A percentile compares a stretch with the other conserved stretches of the same genome.
These are phyloP conservation scores for Alligator mississippiensis DNA, from an alignment of 2,113 vertebrate species.

Conservation along the genomic window DNA sequence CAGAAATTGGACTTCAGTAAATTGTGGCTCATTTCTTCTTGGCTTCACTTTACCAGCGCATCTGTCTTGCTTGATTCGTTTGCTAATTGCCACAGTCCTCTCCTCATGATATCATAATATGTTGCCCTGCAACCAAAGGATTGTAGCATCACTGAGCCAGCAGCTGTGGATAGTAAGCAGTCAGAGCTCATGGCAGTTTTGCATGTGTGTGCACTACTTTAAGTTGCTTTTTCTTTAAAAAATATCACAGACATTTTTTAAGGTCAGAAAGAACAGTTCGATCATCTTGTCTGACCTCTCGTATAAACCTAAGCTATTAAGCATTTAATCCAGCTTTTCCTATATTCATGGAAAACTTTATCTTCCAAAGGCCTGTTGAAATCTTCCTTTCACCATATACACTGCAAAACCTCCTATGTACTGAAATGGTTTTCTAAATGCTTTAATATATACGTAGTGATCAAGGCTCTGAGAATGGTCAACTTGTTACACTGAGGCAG, in stretches of 20 bases:
- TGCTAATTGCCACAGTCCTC: constrained; percentile 30
- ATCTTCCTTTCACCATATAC: background rate
- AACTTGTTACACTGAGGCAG: background rate
- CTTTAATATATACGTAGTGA: background rate
- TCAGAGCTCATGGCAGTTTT: constrained; percentile 1
- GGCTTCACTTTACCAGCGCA: background rate
- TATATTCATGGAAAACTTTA: background rate
- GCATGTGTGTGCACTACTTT: constrained; percentile 15
- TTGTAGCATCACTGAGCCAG: constrained; percentile 27
- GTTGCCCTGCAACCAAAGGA: constrained; percentile 35
- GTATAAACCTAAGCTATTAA: background rate
- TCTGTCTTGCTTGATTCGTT: constrained; percentile 41
- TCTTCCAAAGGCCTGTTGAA: constrained; percentile 19
- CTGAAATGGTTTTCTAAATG: background rate
- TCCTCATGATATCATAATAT: constrained; percentile 55
- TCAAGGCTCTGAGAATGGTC: background rate
- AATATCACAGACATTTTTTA: background rate
- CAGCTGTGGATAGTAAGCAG: background rate
- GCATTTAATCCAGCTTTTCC: constrained; percentile 22
- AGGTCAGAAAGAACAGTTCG: background rate
- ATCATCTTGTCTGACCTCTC: constrained; percentile 7
- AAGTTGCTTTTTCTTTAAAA: background rate
- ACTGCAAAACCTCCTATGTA: background rate
- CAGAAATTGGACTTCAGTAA: background rate
- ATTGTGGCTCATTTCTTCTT: constrained; percentile 32